Percentiles rank a stretch among this genome's conserved stretches.
Conservation (phyloP, 2,797 vertebrate species). For the Cynopterus sphinx region DNA sequence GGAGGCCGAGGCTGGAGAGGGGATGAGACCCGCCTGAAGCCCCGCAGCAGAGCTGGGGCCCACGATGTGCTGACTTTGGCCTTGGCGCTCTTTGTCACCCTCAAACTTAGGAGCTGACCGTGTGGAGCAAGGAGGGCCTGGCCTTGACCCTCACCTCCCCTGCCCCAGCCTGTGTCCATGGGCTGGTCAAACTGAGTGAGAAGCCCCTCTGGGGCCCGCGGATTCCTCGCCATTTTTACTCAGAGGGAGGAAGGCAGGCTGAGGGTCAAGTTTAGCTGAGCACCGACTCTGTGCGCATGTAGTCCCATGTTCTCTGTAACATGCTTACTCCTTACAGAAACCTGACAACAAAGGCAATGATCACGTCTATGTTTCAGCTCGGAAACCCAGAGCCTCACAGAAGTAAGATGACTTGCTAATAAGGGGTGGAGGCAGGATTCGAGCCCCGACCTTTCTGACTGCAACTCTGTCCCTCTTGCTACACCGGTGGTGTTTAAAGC, state of each 20-base stretch:
- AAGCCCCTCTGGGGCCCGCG: no score
- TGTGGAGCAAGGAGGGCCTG: neutral
- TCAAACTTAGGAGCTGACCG: rapidly evolving
- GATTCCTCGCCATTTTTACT: neutral
- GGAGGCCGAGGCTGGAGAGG: neutral
- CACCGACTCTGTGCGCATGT: neutral
- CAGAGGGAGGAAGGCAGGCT: neutral
- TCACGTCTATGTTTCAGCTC: neutral
- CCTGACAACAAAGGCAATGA: no score
- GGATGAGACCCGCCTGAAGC: rapidly evolving
- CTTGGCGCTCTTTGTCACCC: rapidly evolving
- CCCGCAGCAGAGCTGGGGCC: neutral
- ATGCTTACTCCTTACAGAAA: neutral
- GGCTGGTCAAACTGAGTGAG: neutral
- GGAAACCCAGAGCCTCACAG: neutral
- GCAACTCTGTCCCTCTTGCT: neutral
- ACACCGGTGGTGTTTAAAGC: no score
- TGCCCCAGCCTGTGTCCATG: no score
- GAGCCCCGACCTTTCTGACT: neutral
- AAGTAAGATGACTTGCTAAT: no score
- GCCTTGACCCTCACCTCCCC: no score
- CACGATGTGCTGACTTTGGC: neutral
- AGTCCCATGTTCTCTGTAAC: neutral
- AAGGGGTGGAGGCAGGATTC: neutral
- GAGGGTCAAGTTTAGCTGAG: no score